Conservation (phyloP, 2,113 vertebrate species). For the Festucalex cinctus region DNA sequence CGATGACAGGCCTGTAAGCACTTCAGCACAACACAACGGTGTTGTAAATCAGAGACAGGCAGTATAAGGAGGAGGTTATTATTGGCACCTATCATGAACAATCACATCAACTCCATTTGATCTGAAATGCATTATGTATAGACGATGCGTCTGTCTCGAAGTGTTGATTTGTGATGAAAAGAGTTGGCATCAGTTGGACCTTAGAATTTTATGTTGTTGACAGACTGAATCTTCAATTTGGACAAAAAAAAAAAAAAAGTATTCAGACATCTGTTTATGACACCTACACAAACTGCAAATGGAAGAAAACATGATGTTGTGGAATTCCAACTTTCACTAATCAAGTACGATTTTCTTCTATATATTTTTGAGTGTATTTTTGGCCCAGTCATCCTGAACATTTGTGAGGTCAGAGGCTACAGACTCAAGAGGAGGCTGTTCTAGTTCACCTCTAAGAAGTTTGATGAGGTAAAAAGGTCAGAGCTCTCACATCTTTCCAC, state of each 20-base stretch:
- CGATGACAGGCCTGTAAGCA: constrained; percentile 29
- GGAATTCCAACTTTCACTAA: too few relatives aligned
- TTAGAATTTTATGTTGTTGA: not conserved
- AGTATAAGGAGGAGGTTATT: constrained; percentile 40
- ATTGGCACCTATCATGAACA: constrained; percentile 41
- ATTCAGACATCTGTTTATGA: too few relatives aligned
- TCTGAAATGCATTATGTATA: constrained; percentile 31
- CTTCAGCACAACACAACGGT: constrained; percentile 33
- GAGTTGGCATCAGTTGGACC: not conserved
- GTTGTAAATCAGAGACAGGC: constrained; percentile 32
- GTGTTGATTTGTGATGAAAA: not conserved
- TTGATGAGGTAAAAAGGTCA: too few relatives aligned
- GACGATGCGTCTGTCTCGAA: constrained; percentile 6
- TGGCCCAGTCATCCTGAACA: too few relatives aligned
- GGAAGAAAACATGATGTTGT: too few relatives aligned
- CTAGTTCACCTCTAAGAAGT: too few relatives aligned
- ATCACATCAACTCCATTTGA: constrained; percentile 42
- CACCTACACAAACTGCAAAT: too few relatives aligned
- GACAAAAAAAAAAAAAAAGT: not conserved
- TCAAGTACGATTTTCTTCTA: too few relatives aligned
- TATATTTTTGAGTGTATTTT: too few relatives aligned
- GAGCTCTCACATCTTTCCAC: not conserved
- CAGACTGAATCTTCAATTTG: not conserved
- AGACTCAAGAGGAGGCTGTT: too few relatives aligned
- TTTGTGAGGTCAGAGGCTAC: too few relatives aligned